These are phyloP conservation scores for Microchrysa polita DNA, from an alignment of 2,888 invertebrate species.

Conservation along the genomic window DNA sequence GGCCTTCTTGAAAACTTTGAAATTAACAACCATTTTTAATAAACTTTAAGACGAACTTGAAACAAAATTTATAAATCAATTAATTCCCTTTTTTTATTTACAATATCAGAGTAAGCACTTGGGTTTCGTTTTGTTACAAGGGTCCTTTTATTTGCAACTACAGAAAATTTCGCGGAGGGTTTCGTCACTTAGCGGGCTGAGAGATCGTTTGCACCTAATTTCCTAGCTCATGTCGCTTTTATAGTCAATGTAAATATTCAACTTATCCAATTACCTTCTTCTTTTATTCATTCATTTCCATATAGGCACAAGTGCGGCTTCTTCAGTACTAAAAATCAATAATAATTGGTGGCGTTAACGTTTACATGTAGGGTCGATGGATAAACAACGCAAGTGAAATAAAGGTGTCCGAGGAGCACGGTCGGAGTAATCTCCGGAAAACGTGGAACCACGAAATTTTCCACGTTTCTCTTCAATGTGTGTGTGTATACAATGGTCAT, in stretches of 20 bases:
- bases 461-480: no score
- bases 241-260: slow-evolving; percentile 1
- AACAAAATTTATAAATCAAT: not conserved
- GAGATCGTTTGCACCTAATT: slow-evolving; percentile 8
- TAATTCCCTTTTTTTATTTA: not conserved
- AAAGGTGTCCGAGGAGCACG: no score
- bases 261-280: not conserved
- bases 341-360: slow-evolving; percentile 3
- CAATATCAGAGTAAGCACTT: not conserved
- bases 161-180: not conserved
- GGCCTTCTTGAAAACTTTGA: slow-evolving; percentile 91
- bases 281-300: not conserved
- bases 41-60: not conserved
- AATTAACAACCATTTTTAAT: slow-evolving; percentile 83
- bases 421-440: no score
- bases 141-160: not conserved
- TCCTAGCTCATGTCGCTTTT: not conserved
- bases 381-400: no score
- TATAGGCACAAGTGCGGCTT: not conserved
- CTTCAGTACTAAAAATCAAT: slow-evolving; percentile 1
- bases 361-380: not conserved
- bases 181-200: not conserved
- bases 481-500: no score
- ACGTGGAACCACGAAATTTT: no score
- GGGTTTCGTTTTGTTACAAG: not conserved